These are phyloP conservation scores for Coreoperca whiteheadi DNA, from an alignment of 2,113 vertebrate genomes.

Conservation along the genomic window DNA sequence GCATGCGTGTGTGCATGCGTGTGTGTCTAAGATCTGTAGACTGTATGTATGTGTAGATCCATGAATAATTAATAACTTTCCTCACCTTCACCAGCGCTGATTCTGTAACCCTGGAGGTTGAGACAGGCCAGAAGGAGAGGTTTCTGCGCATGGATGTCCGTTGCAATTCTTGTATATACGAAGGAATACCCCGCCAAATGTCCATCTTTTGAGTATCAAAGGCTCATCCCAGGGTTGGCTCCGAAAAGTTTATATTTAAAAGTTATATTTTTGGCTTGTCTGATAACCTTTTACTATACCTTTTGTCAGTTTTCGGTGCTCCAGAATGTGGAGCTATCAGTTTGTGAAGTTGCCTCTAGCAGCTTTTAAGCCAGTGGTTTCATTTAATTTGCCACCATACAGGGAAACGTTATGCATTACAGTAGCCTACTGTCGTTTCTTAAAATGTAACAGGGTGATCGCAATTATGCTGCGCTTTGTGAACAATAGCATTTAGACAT, in stretches of 20 bases:
- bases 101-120: conserved; percentile 3
- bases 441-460: not conserved
- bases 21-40: not conserved
- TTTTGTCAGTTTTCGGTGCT: not conserved
- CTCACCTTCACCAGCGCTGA: not conserved
- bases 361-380: not conserved
- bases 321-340: not conserved
- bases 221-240: too few relatives aligned
- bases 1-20: too few relatives aligned
- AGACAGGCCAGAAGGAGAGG: not conserved
- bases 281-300: not conserved
- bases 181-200: not conserved
- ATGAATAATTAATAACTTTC: conserved; percentile 17
- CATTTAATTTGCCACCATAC: not conserved
- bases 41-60: not conserved
- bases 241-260: not conserved
- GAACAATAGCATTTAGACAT: conserved; percentile 4
- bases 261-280: not conserved
- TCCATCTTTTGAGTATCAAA: not conserved
- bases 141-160: not conserved
- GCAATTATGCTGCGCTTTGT: not conserved
- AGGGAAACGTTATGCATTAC: not conserved
- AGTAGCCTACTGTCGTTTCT: not conserved
- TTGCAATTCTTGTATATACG: not conserved
- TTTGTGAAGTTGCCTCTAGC: not conserved